A percentile compares a stretch with the other conserved stretches of the same genome.
Evolutionary conservation across 2,113 vertebrate genomes (phyloP).

Genomic region (Urocitellus parryii): DNA sequence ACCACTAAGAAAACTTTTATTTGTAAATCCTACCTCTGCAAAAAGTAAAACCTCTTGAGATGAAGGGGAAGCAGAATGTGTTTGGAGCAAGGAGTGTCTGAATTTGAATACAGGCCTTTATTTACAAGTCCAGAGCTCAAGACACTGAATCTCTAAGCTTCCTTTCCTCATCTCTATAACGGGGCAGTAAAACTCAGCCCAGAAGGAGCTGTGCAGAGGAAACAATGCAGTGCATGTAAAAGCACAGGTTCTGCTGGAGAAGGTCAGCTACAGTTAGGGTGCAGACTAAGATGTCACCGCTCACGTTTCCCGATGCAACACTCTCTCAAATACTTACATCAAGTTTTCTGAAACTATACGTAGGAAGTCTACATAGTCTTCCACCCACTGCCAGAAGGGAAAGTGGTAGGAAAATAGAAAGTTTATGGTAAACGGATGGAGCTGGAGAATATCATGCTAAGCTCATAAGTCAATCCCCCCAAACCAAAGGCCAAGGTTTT

Average conservation of each 20-base stretch:
- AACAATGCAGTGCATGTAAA: not conserved
- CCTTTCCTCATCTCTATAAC: not conserved
- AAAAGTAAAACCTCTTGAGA: not conserved
- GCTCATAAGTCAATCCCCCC: too few relatives aligned
- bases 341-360: not conserved
- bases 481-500: too few relatives aligned
- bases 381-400: not conserved
- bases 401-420: not conserved
- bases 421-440: not conserved
- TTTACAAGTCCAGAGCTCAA: not conserved
- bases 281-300: not conserved
- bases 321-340: not conserved
- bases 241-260: not conserved
- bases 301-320: not conserved
- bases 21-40: not conserved
- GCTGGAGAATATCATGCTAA: too few relatives aligned
- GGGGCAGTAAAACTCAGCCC: not conserved
- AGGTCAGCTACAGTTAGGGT: not conserved
- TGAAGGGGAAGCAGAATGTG: not conserved
- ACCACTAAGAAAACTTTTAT: not conserved
- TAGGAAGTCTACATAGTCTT: not conserved
- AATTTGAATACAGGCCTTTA: not conserved
- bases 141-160: not conserved
- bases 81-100: not conserved
- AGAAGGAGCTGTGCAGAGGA: not conserved